Evolutionary conservation across 2,113 vertebrate genomes (phyloP), one percentile per base, ranked within the genome.

Genomic region (Peromyscus californicus): DNA sequence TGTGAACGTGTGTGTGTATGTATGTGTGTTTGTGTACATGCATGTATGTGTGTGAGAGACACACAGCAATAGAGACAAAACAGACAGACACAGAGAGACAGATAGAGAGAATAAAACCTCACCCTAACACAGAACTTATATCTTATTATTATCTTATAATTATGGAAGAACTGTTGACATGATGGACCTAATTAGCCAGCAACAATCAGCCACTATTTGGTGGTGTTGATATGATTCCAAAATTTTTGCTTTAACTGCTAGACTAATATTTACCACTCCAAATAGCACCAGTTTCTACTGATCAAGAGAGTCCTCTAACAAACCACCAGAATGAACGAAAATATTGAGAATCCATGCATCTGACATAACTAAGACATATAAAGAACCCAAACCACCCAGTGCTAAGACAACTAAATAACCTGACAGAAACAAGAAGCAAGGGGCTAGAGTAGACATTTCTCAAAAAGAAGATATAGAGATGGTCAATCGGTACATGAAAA

Each of bases 61-160:
- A 74, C 5, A 54, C 6, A 78, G 29, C 29, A 12, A n/a, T 8
- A 59, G 33, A 57, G 22, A 26, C 31, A 83, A 22, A 57, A 39
- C 19, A 39, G 5, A 59, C 33, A 59, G 21, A 59, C 21, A 39
- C 10, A 80, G 51, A 82, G 4, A 80, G 48, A 80, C 17, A 57
- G 9, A 17, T 17, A 59, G 8, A 59, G 26, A 69, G n/a, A 78
- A 6, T 88, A 67, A 83, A 89, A 80, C 4, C 92, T 16, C 65
- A 57, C 70, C 70, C n/a, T 33, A 51, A 80, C 11, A 75, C 48
- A 42, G 12, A 63, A 51, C 89, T n/a, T 67, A 70, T 5, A 21
- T 67, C 33, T 85, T 93, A 57, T 89, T 88, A 91, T 16, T 45
- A 16, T 88, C 63, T 92, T 59, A 82, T 74, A 92, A 76, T 54